Conservation (phyloP, 2,113 vertebrate genomes). For the Cyanoramphus novaezelandiae region DNA sequence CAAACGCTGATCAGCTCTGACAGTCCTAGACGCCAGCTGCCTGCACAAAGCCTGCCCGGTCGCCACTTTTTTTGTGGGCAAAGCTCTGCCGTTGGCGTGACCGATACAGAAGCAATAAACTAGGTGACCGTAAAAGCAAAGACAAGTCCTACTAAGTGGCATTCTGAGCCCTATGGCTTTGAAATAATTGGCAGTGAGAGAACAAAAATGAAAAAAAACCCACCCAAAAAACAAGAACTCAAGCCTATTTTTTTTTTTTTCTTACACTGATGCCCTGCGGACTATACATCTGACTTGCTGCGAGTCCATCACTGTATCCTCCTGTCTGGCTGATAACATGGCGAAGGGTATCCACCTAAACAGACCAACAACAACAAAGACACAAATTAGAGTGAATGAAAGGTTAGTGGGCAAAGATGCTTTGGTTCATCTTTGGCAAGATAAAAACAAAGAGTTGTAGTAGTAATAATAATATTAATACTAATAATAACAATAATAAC, state of each 20-base stretch:
- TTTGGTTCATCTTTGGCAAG: not conserved
- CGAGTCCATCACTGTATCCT: conserved; percentile 99
- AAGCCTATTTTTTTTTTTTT: conserved; percentile 64
- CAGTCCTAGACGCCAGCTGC: conserved; percentile 83
- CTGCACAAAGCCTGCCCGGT: conserved; percentile 71
- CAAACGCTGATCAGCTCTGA: conserved; percentile 84
- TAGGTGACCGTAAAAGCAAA: conserved; percentile 83
- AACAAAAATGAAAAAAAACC: conserved; percentile 28
- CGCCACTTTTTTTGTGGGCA: conserved; percentile 66
- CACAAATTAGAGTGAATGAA: conserved; percentile 55
- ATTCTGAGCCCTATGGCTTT: conserved; percentile 87
- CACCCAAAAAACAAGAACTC: conserved; percentile 36
- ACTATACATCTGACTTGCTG: conserved; percentile 99
- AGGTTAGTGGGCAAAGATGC: conserved; percentile 25
- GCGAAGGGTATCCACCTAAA: conserved; percentile 99
- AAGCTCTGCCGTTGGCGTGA: conserved; percentile 76
- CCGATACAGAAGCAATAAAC: conserved; percentile 81
- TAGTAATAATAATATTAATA: not conserved
- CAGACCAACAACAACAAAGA: conserved; percentile 76
- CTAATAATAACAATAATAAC: not conserved
- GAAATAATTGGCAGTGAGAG: conserved; percentile 88
- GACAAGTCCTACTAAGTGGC: conserved; percentile 87
- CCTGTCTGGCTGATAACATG: conserved; percentile 99
- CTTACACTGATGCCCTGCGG: conserved; percentile 99
- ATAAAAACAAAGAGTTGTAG: not conserved